These are phyloP conservation scores for Euleptes europaea DNA, from an alignment of 2,113 vertebrate genomes.

Conservation along the genomic window DNA sequence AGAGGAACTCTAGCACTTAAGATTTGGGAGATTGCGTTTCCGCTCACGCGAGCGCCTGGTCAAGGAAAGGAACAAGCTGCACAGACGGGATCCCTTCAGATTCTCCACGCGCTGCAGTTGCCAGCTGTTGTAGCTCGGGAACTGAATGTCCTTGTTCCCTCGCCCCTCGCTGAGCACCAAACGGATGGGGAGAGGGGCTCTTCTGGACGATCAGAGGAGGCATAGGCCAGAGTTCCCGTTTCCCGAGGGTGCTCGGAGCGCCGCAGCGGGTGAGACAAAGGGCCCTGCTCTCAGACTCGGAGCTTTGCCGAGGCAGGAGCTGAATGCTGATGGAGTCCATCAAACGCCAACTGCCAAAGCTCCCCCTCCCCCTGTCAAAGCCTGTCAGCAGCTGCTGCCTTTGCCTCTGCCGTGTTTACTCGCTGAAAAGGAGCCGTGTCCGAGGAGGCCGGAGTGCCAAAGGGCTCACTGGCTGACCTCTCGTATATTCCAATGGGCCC, in stretches of 20 bases:
- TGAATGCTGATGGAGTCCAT: not conserved
- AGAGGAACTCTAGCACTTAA: not conserved
- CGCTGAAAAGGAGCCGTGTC: not conserved
- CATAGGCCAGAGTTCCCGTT: not conserved
- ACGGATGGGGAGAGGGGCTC: no score
- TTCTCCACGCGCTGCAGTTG: not conserved
- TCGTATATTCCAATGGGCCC: not conserved
- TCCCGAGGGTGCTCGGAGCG: not conserved
- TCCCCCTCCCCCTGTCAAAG: accelerated
- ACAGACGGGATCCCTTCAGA: not conserved
- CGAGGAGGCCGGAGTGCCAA: not conserved
- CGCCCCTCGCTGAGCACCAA: not conserved
- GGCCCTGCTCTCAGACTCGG: not conserved
- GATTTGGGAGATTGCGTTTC: not conserved
- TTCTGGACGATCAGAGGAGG: not conserved
- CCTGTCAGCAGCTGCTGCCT: not conserved
- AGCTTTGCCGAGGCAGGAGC: not conserved
- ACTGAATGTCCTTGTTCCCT: not conserved
- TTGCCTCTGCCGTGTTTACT: not conserved
- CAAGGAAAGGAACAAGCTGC: not conserved
- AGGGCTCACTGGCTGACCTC: not conserved
- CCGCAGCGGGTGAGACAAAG: not conserved
- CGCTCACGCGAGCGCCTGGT: not conserved
- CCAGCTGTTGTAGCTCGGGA: no score
- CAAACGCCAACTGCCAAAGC: not conserved